Conservation (phyloP, 2,888 invertebrate genomes). For the Gortyna flavago region DNA sequence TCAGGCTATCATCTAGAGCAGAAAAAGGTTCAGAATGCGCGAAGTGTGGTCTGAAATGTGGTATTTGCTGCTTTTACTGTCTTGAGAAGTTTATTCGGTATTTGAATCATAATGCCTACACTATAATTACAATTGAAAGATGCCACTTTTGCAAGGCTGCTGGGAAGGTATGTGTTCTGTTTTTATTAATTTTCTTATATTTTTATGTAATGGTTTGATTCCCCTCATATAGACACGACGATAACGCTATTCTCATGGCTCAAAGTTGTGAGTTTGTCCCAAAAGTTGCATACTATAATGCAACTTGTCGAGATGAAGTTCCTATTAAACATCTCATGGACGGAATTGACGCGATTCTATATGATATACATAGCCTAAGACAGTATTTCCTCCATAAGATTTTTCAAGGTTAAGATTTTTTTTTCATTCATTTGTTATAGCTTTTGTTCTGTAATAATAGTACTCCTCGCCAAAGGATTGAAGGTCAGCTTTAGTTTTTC, state of each 20-base stretch:
- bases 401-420: neutral
- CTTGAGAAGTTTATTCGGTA: slow-evolving; percentile 97
- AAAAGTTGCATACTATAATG: neutral
- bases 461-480: neutral
- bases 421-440: neutral
- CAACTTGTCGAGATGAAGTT: neutral
- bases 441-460: neutral
- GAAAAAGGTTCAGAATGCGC: slow-evolving; percentile 94
- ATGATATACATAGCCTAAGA: neutral
- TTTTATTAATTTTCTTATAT: too few species aligned
- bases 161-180: slow-evolving; percentile 91
- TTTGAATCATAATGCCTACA: slow-evolving; percentile 98
- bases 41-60: slow-evolving; percentile 93
- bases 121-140: slow-evolving; percentile 97
- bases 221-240: too few species aligned
- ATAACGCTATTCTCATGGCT: neutral
- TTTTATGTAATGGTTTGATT: too few species aligned
- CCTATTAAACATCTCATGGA: neutral
- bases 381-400: neutral
- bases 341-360: neutral
- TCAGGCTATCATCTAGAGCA: slow-evolving; percentile 91
- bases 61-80: slow-evolving; percentile 97
- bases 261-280: neutral
- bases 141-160: slow-evolving; percentile 97
- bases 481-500: slow-evolving; percentile 18